Base-by-base conservation (phyloP, 2,888 invertebrate genomes). In the Tiliacea citrago region DNA sequence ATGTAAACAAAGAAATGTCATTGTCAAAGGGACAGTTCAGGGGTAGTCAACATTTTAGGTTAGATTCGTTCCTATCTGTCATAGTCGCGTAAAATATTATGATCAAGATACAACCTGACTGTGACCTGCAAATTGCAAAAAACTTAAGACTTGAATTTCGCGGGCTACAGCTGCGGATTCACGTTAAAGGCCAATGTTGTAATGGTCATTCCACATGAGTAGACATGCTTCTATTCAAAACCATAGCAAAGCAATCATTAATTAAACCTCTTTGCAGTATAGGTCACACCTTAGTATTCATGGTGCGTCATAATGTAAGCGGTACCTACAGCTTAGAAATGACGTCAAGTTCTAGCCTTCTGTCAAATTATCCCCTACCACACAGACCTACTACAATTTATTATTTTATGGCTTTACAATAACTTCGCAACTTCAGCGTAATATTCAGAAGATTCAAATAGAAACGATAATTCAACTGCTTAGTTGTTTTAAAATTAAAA, bases 271-370 rank as follows among this genome's bases (percentile, higher is more conserved):
- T 68, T 45, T 77, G 49, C 53, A 75, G 70, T 73, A 47, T 79
- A 71, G 73, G 75, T 82, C 82, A 80, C 74, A 80, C 75, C 66
- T 81, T 63, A 53, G 62, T 78, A 81, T 67, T 75, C 75, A 72
- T 69, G 63, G 63, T 82, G 80, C 78, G 79, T 84, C 79, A 75
- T 71, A 73, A 13, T 69, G 53, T 74, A 47, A 63, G 61, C 57
- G 39, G 55, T 70, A 76, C 66, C 71, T 74, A 71, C 35, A 74
- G 73, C 63, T 60, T 77, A 63, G 62, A 81, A 69, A 78, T 87
- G 78, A 87, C 84, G 87, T 86, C 86, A 86, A 73, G 39, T 58
- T 53, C 65, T 79, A 84, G 67, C 68, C 62, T 75, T 67, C 63
- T 77, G 71, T 72, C 61, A 72, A 68, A 21, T 73, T 21, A 76